These are phyloP conservation scores for Theristicus caerulescens DNA, from an alignment of 2,113 vertebrate genomes.

Conservation along the genomic window DNA sequence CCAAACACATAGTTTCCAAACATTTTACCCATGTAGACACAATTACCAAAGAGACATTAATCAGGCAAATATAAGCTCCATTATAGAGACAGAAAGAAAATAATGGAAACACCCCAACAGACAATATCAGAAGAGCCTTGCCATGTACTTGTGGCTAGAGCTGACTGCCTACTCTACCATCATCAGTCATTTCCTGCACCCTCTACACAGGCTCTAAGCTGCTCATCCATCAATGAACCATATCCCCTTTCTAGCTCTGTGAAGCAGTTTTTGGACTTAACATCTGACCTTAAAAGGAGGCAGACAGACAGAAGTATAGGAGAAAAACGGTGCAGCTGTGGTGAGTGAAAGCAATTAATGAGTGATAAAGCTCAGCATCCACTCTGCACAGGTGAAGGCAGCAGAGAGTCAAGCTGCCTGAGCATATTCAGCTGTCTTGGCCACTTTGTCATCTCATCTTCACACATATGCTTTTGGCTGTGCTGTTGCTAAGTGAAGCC, in stretches of 20 bases:
- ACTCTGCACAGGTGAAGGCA: background rate
- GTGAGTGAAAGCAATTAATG: fast-evolving
- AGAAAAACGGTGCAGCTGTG: background rate
- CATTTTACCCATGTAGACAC: background rate
- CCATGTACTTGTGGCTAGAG: background rate
- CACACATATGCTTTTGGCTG: constrained; percentile 56
- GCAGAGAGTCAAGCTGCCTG: background rate
- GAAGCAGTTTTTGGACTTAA: background rate
- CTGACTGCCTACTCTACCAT: background rate
- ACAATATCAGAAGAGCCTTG: background rate
- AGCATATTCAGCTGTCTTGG: background rate
- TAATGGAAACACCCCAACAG: background rate
- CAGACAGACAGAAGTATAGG: background rate
- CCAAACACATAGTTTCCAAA: background rate
- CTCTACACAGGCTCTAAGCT: background rate
- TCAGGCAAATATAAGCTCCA: background rate
- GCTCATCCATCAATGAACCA: background rate
- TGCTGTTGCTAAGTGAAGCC: constrained; percentile 50
- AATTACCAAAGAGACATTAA: background rate
- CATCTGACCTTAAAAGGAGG: background rate
- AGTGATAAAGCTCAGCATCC: background rate
- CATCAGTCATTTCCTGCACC: background rate
- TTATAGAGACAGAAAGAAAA: background rate
- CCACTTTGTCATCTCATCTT: constrained; percentile 54
- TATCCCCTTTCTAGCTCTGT: background rate